Evolutionary conservation across 2,113 vertebrate genomes (phyloP).

Genomic region (Noturus placidus): DNA sequence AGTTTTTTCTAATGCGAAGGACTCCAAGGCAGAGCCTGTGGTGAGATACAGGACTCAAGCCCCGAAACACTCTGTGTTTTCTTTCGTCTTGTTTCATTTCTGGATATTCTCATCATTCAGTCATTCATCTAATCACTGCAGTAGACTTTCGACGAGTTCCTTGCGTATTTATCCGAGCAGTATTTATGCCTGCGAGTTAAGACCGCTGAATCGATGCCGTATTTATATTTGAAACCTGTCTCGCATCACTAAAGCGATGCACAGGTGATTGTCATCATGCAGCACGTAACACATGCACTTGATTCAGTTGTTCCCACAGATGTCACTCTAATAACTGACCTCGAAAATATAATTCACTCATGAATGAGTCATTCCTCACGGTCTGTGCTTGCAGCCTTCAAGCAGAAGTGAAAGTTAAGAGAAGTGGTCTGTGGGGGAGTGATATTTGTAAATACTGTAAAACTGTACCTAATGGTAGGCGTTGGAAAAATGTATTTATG

Average conservation of each 20-base stretch:
- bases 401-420: neutral
- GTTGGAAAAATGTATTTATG: constrained; percentile 27
- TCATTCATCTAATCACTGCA: constrained; percentile 13
- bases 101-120: constrained; percentile 16
- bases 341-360: constrained; percentile 4
- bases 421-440: neutral
- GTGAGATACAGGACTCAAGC: constrained; percentile 6
- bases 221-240: constrained; percentile 15
- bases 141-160: neutral
- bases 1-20: constrained; percentile 32
- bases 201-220: neutral
- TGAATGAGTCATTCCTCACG: neutral
- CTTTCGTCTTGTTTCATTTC: constrained; percentile 29
- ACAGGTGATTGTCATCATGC: neutral
- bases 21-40: constrained; percentile 21
- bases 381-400: constrained; percentile 9
- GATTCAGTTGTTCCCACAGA: neutral
- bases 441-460: constrained; percentile 33
- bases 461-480: constrained; percentile 1
- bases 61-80: constrained; percentile 21
- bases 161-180: constrained; percentile 41
- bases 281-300: constrained; percentile 2
- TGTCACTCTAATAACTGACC: constrained; percentile 10
- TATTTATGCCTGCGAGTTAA: constrained; percentile 30
- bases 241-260: neutral